Evolutionary conservation across 2,888 invertebrate genomes (phyloP).

Genomic region (Agrochola lota): DNA sequence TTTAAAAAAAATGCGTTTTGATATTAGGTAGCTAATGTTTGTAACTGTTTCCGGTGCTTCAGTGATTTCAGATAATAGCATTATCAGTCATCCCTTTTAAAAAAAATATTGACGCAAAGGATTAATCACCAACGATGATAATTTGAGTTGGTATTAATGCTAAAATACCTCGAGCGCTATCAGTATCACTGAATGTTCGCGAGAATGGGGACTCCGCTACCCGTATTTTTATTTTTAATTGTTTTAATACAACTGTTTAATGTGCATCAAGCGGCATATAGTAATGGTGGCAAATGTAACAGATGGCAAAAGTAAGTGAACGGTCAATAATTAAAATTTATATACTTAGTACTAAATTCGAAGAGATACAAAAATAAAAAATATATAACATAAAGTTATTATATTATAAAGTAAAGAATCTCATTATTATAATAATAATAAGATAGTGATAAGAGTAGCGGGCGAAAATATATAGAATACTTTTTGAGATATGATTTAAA

Average conservation of each 20-base stretch:
- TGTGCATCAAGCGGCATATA: conserved; percentile 18
- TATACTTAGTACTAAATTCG: no score
- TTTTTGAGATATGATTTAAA: background rate
- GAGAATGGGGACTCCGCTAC: conserved; percentile 19
- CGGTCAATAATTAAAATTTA: background rate
- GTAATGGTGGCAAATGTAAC: background rate
- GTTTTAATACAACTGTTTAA: conserved; percentile 30
- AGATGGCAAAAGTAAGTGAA: conserved; percentile 16
- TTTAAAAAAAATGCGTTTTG: background rate
- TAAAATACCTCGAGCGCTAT: conserved; percentile 32
- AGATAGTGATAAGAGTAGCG: background rate
- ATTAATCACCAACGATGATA: conserved; percentile 34
- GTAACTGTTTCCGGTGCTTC: conserved; percentile 22
- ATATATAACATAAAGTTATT: no score
- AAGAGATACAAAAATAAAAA: no score
- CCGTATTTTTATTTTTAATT: conserved; percentile 28
- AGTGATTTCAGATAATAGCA: conserved; percentile 30
- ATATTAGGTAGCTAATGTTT: background rate
- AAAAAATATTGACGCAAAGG: conserved; percentile 19
- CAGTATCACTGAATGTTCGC: conserved; percentile 21
- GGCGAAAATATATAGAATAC: background rate
- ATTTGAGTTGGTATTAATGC: conserved; percentile 23
- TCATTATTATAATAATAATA: background rate
- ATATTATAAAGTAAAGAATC: background rate
- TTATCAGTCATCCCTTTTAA: conserved; percentile 25